Percentiles rank a stretch among this genome's conserved stretches.
phyloP scores from a whole-genome alignment of 35 echinoderm and acorn worm genomes.

The Heliocidaris erythrogramma region DNA sequence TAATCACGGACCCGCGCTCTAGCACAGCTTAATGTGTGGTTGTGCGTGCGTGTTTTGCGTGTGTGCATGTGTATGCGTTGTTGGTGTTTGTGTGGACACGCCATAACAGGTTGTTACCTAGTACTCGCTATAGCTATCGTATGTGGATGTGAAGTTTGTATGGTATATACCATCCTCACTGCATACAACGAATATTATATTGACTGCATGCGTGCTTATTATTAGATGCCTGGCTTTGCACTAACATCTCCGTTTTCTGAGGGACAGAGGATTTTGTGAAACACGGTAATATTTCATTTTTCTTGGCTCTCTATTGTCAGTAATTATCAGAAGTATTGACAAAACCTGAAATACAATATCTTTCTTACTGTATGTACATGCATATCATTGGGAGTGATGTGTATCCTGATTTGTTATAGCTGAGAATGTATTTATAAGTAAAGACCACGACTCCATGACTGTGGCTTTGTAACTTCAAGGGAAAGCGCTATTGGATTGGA shows the following conservation, averaged over 20 bases:
- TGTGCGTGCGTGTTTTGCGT: not conserved
- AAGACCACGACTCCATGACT: too few relatives aligned
- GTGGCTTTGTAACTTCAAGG: too few relatives aligned
- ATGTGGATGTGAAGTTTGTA: not conserved
- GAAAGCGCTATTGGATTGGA: too few relatives aligned
- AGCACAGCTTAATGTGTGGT: not conserved
- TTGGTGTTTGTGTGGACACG: not conserved
- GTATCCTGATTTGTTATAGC: too few relatives aligned
- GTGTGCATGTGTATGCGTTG: not conserved
- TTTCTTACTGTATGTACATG: too few relatives aligned
- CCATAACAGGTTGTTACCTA: constrained; percentile 8
- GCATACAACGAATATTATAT: not conserved
- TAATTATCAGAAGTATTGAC: not conserved
- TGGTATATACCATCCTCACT: not conserved
- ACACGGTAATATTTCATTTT: not conserved
- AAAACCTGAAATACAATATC: not conserved
- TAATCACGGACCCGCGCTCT: not conserved
- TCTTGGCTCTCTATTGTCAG: not conserved
- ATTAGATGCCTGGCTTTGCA: not conserved
- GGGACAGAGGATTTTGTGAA: not conserved
- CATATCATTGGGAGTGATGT: too few relatives aligned
- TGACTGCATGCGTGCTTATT: not conserved
- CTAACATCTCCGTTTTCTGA: not conserved
- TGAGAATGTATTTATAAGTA: too few relatives aligned
- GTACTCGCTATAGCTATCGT: not conserved